phyloP scores from a whole-genome alignment of 2,113 vertebrate genomes.

The Seriola quinqueradiata region DNA sequence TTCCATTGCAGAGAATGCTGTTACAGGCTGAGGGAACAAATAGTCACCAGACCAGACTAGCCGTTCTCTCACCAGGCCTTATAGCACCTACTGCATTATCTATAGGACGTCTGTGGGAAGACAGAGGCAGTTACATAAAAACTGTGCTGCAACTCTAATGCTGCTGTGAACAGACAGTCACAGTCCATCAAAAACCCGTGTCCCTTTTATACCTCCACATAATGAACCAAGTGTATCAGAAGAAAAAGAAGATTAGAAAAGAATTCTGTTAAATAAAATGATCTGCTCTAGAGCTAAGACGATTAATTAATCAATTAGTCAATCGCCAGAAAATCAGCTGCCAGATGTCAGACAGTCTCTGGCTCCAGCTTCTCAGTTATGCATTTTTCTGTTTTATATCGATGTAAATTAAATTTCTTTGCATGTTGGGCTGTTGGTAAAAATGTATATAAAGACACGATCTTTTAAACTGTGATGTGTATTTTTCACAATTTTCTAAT shows the following conservation, averaged over 20 bases:
- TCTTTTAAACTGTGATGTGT: not conserved
- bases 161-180: not conserved
- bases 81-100: not conserved
- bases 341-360: not conserved
- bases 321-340: too few relatives aligned
- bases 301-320: not conserved
- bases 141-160: not conserved
- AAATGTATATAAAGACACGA: not conserved
- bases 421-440: not conserved
- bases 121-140: not conserved
- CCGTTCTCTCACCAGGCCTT: not conserved
- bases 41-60: not conserved
- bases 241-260: not conserved
- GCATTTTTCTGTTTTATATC: not conserved
- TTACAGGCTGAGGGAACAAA: constrained; percentile 2
- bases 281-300: too few relatives aligned
- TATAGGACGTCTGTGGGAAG: not conserved
- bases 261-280: too few relatives aligned
- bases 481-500: not conserved
- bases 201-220: not conserved
- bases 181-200: not conserved
- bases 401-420: not conserved
- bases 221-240: not conserved
- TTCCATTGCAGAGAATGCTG: constrained; percentile 47
- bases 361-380: not conserved